phyloP scores from a whole-genome alignment of 2,113 vertebrate species.

The Nerophis lumbriciformis region DNA sequence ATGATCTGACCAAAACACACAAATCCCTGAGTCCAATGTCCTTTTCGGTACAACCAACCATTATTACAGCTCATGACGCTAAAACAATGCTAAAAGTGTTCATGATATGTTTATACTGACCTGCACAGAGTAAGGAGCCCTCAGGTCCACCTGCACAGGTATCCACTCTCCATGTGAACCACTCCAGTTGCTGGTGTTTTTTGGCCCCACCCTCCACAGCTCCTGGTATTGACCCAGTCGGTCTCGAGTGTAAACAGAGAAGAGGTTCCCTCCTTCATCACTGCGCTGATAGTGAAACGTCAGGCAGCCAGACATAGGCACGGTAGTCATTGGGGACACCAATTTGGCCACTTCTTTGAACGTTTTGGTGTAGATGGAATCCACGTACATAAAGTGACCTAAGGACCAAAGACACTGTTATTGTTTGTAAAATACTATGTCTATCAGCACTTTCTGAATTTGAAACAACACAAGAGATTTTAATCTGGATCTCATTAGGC shows the following conservation, averaged over 20 bases:
- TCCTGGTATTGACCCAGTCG: slow-evolving; percentile 83
- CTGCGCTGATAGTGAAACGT: slow-evolving; percentile 87
- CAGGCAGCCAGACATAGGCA: slow-evolving; percentile 84
- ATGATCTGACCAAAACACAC: too few species aligned
- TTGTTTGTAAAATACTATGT: too few species aligned
- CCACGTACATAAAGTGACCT: slow-evolving; percentile 96
- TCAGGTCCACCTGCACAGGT: slow-evolving; percentile 83
- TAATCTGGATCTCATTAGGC: too few species aligned
- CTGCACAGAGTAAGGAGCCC: slow-evolving; percentile 82
- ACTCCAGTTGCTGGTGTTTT: slow-evolving; percentile 43
- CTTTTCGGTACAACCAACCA: too few species aligned
- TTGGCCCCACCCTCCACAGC: slow-evolving; percentile 78
- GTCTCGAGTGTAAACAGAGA: slow-evolving; percentile 84
- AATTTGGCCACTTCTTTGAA: slow-evolving; percentile 91
- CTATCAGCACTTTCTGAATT: too few species aligned
- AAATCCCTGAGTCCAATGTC: too few species aligned
- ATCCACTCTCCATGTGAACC: slow-evolving; percentile 65
- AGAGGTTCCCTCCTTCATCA: slow-evolving; percentile 75
- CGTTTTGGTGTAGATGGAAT: slow-evolving; percentile 82
- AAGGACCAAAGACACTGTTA: neutral
- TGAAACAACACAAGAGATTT: too few species aligned
- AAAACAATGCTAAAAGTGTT: neutral
- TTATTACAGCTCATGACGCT: too few species aligned
- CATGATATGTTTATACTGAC: slow-evolving; percentile 54
- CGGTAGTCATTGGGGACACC: slow-evolving; percentile 80